These are phyloP conservation scores for Lepisosteus osseus DNA, from an alignment of 2,113 vertebrate genomes.

Conservation along the genomic window DNA sequence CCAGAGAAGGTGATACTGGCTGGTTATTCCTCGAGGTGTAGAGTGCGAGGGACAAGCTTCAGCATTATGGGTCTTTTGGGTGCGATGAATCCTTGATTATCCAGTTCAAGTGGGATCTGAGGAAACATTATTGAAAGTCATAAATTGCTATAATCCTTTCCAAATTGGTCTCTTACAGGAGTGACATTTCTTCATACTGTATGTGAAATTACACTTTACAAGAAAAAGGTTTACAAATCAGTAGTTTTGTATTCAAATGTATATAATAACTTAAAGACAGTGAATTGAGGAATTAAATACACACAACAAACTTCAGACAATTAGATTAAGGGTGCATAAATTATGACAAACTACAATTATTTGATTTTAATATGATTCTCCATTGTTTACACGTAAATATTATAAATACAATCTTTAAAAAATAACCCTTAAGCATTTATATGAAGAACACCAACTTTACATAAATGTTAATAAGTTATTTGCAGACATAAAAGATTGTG, in stretches of 20 bases:
- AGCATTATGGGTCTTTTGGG: slow-evolving; percentile 68
- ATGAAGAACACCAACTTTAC: background rate
- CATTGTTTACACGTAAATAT: background rate
- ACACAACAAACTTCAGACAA: no score
- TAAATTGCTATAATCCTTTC: background rate
- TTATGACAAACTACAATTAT: no score
- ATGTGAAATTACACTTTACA: background rate
- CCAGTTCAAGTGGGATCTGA: slow-evolving; percentile 70
- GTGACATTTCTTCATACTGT: no score
- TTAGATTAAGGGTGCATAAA: no score
- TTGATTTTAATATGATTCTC: no score
- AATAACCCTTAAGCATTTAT: background rate
- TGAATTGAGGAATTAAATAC: no score
- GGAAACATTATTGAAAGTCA: background rate
- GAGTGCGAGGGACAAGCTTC: slow-evolving; percentile 59
- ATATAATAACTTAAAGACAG: no score
- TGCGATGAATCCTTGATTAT: slow-evolving; percentile 39
- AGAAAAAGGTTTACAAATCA: background rate
- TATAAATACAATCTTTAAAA: background rate
- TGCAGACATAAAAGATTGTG: no score
- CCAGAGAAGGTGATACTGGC: background rate
- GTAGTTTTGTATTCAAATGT: no score
- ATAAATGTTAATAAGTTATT: background rate
- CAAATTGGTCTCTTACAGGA: background rate
- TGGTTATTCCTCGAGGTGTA: slow-evolving; percentile 29